These are phyloP conservation scores for Drosophila phalerata DNA, from an alignment of 2,888 invertebrate species.

Conservation along the genomic window DNA sequence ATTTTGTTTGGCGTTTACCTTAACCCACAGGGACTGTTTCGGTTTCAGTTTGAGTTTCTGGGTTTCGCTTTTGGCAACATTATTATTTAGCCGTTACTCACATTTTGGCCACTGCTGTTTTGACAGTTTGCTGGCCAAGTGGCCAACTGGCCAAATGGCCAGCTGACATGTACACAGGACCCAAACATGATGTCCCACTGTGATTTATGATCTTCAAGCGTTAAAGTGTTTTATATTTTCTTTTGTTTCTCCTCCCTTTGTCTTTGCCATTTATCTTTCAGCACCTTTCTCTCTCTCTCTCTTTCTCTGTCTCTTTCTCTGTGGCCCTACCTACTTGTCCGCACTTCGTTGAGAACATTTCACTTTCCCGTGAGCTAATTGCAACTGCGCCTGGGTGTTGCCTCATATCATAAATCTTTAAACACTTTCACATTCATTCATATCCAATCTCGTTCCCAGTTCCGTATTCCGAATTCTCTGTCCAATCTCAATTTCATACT, in stretches of 20 bases:
- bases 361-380: constrained; percentile 75
- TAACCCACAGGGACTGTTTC: constrained; percentile 51
- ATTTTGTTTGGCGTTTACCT: constrained; percentile 55
- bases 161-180: constrained; percentile 50
- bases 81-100: constrained; percentile 80
- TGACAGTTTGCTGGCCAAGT: constrained; percentile 64
- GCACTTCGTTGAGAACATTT: constrained; percentile 77
- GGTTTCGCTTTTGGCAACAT: constrained; percentile 55
- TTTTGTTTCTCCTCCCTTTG: constrained; percentile 19
- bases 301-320: constrained; percentile 10
- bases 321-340: constrained; percentile 65
- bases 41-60: constrained; percentile 34
- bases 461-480: constrained; percentile 5
- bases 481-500: constrained; percentile 14
- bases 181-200: constrained; percentile 62
- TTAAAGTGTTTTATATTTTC: constrained; percentile 74
- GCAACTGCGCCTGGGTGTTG: constrained; percentile 59
- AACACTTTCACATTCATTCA: constrained; percentile 79
- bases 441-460: constrained; percentile 17
- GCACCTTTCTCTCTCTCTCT: constrained; percentile 30
- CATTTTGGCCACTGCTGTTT: constrained; percentile 76
- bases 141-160: constrained; percentile 51
- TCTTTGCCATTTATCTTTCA: constrained; percentile 52
- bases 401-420: constrained; percentile 75
- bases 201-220: constrained; percentile 74